Evolutionary conservation across 2,113 vertebrate genomes (phyloP).

Genomic region (Coregonus clupeaformis): DNA sequence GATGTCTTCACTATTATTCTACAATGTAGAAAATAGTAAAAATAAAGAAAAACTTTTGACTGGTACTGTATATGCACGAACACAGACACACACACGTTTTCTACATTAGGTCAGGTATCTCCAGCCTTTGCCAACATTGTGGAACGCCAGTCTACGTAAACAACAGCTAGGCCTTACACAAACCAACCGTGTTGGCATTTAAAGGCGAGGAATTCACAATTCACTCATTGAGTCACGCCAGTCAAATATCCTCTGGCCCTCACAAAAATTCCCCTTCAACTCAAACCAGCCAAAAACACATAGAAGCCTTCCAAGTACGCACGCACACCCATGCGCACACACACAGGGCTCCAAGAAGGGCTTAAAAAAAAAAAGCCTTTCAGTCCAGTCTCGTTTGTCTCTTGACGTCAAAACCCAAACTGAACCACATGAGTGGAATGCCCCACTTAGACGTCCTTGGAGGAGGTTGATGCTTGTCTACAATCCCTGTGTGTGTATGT

Average conservation of each 20-base stretch:
- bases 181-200: background rate
- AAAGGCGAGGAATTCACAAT: background rate
- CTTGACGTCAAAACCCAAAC: constrained; percentile 58
- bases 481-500: background rate
- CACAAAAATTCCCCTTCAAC: background rate
- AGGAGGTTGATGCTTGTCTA: too few species aligned
- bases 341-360: too few species aligned
- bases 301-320: background rate
- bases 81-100: background rate
- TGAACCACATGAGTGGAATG: constrained; percentile 15
- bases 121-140: too few species aligned
- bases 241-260: background rate
- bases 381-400: constrained; percentile 8
- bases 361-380: background rate
- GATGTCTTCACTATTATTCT: too few species aligned
- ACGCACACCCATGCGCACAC: background rate
- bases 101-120: background rate
- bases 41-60: too few species aligned
- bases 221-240: background rate
- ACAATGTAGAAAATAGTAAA: too few species aligned
- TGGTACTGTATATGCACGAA: too few species aligned
- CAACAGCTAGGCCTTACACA: background rate
- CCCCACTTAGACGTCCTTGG: too few species aligned
- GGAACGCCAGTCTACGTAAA: background rate
- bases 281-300: background rate